phyloP scores from a whole-genome alignment of 2,888 invertebrate species.

The Rhorus exstirpatorius region DNA sequence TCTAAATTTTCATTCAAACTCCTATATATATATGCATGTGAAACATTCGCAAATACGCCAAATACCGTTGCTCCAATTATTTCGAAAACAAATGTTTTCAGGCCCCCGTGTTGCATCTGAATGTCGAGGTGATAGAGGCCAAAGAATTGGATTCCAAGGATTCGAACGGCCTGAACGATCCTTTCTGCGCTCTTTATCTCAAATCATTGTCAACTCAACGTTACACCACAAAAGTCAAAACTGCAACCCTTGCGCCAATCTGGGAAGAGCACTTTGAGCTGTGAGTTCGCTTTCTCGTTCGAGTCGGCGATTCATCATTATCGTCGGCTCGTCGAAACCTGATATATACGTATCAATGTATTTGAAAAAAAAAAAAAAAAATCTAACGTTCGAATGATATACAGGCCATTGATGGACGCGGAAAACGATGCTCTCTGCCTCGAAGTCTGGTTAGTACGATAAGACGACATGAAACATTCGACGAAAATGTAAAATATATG shows the following conservation, averaged over 20 bases:
- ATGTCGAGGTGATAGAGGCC: conserved; percentile 95
- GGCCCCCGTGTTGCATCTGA: conserved; percentile 93
- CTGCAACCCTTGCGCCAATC: conserved; percentile 94
- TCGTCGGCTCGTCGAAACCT: neutral
- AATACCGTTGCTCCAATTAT: conserved; percentile 9
- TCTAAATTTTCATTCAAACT: neutral
- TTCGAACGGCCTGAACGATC: conserved; percentile 97
- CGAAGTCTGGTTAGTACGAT: conserved; percentile 92
- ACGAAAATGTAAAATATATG: neutral
- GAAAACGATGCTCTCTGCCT: conserved; percentile 91
- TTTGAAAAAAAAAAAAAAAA: neutral
- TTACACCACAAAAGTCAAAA: conserved; percentile 96
- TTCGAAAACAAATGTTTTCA: conserved; percentile 72
- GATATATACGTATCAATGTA: neutral
- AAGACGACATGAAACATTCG: conserved; percentile 64
- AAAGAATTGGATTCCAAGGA: conserved; percentile 95
- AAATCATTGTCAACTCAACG: conserved; percentile 92
- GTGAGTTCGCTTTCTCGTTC: conserved; percentile 88
- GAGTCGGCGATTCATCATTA: neutral
- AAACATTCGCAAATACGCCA: neutral
- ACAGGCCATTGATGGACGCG: conserved; percentile 91
- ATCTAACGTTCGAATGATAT: conserved; percentile 6
- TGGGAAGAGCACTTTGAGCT: conserved; percentile 99
- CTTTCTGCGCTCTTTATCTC: conserved; percentile 97
- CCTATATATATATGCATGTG: neutral